A percentile compares a stretch with the other conserved stretches of the same genome.
These are phyloP conservation scores for Gallinago stenura DNA, from an alignment of 2,797 vertebrate genomes.

Conservation along the genomic window DNA sequence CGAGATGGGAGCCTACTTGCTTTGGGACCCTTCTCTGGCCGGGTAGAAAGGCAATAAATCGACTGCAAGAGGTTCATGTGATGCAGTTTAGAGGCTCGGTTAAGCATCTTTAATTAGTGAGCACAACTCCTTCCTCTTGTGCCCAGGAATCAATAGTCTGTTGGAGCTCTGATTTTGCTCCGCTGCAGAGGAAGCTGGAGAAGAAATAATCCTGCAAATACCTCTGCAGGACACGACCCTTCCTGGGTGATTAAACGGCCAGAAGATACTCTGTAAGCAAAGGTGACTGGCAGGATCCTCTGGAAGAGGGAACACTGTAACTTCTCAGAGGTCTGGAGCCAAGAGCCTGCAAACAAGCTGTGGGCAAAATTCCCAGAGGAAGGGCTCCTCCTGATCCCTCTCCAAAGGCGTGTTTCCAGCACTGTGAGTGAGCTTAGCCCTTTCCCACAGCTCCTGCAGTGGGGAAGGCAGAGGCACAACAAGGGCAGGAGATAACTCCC, in stretches of 20 bases:
- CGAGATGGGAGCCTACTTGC: not conserved
- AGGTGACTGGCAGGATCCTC: not conserved
- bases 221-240: not conserved
- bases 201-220: not conserved
- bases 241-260: not conserved
- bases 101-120: not conserved
- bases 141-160: not conserved
- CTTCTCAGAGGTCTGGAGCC: not conserved
- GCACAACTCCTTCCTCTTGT: not conserved
- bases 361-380: not conserved
- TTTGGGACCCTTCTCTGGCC: not conserved
- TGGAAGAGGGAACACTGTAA: not conserved
- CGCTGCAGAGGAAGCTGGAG: not conserved
- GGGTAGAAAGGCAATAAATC: not conserved
- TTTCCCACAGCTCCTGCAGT: accelerated
- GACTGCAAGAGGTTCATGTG: not conserved
- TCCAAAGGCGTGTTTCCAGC: not conserved
- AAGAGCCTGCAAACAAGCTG: not conserved
- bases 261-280: not conserved
- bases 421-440: accelerated
- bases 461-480: not conserved
- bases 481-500: not conserved
- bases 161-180: not conserved
- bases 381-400: not conserved
- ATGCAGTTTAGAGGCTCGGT: not conserved